Base-by-base conservation (phyloP, 2,113 vertebrate genomes). In the Passer montanus region DNA sequence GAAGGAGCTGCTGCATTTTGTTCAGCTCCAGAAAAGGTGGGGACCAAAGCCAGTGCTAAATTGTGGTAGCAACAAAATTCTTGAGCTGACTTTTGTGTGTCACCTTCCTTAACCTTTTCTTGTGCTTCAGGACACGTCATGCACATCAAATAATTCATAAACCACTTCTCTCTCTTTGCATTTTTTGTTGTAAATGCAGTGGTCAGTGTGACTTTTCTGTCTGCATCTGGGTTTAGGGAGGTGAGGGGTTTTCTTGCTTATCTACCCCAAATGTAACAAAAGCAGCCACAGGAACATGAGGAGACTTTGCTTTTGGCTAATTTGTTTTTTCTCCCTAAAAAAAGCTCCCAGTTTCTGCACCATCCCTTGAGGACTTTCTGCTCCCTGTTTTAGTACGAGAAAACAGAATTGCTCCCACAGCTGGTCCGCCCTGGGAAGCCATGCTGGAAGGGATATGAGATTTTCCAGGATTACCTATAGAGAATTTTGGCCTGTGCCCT, bases 261-360 rank as follows among this genome's bases (percentile, higher is more conserved):
- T 44, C 15, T 16, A 33, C 3, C 17, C 35, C 2, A 3, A 16
- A 49, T 4, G 3, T 4, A 73, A 17, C 49, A 52, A 87, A 74
- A 55, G 43, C 7, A 58, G 19, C 5, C 11, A 28, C 11, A 47
- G 0, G 1, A 83, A 6, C 2, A 0, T 1, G 3, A 74, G 18
- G 18, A 70, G 3, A 4, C 13, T 81, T 41, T 37, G n/a, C 11
- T 47, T 47, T 47, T 47, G 14, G 33, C 35, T 58, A 35, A 24
- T 58, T 58, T 35, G 33, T 7, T 35, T 78, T 64, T 74, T 50
- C 11, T 58, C 7, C 8, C 10, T 1, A 0, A 23, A 49, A 18
- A 73, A 75, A 31, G 1, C 4, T 67, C 30, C 10, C 10, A 10
- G 46, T 63, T 16, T 55, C 56, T 62, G 27, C 33, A 59, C 15